phyloP scores from a whole-genome alignment of 2,888 invertebrate genomes.

The Dione vanillae region DNA sequence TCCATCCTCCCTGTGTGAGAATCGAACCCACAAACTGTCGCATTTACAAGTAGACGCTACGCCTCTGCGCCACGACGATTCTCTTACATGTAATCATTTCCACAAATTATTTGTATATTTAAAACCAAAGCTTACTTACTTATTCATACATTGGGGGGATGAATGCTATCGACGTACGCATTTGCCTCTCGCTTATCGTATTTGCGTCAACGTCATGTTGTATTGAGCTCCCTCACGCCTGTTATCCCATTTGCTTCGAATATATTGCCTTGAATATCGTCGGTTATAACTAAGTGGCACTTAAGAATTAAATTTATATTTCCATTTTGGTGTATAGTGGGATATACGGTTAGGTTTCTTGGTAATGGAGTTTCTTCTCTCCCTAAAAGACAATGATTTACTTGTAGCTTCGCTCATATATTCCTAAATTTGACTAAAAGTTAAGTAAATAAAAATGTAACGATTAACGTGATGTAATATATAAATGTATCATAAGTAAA shows the following conservation, averaged over 20 bases:
- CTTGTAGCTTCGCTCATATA: too few species aligned
- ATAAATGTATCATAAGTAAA: too few species aligned
- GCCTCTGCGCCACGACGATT: too few species aligned
- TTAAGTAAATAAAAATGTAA: too few species aligned
- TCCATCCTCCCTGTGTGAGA: too few species aligned
- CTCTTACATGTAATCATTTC: too few species aligned
- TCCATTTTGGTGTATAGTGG: background rate
- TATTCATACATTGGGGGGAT: background rate
- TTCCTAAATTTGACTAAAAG: too few species aligned
- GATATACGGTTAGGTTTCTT: background rate
- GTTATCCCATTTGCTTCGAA: slow-evolving; percentile 7
- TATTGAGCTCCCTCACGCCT: slow-evolving; percentile 17
- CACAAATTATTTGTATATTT: background rate
- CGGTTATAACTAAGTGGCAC: background rate
- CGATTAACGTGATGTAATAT: too few species aligned
- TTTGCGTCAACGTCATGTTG: slow-evolving; percentile 29
- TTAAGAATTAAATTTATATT: slow-evolving; percentile 10
- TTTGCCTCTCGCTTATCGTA: slow-evolving; percentile 32
- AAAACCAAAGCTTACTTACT: background rate
- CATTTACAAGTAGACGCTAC: too few species aligned
- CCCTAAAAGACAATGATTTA: too few species aligned
- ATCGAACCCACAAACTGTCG: too few species aligned
- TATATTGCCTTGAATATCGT: slow-evolving; percentile 5
- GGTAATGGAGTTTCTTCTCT: background rate
- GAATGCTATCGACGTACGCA: slow-evolving; percentile 25